Base-by-base conservation (phyloP, 2,113 vertebrate genomes). In the Lonchura striata region DNA sequence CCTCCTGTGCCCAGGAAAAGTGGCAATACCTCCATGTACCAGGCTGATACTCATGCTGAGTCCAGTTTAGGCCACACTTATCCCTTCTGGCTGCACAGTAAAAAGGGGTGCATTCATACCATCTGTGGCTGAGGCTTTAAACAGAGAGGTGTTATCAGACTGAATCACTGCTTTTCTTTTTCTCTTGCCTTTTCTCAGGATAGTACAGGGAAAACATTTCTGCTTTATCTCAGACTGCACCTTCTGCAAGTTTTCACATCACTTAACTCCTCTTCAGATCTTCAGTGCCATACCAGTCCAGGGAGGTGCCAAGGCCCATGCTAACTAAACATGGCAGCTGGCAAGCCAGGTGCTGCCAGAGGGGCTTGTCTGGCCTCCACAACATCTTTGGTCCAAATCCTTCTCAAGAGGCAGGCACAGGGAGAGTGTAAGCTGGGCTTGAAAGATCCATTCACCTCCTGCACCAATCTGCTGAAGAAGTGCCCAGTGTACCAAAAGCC, bases 11-110 rank as follows among this genome's bases (percentile, higher is more conserved):
- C n/a, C 2, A 4, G 46, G 18, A 85, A 64, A 84, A 90, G 68
- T 0, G 0, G 59, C 63, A 47, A 1, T 33, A 77, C 9, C 66
- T 86, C 68, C 56, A 56, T 0, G 0, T 31, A 87, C 7, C 42
- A 61, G 41, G 47, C 0, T 23, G 60, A 70, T 15, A 59, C 6
- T 84, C 27, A 22, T 10, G 15, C 1, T 6, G 7, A 77, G 47
- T 42, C 42, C 39, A 24, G 28, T 78, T 63, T 28, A 56, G 47
- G 75, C 27, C 54, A 83, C 20, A 5, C 33, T 49, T 21, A 75
- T 11, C 18, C 53, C 39, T 82, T 72, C 1, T 13, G 59, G 70
- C n/a, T 70, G 75, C 66, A 65, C 25, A 42, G 27, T 68, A 60
- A 11, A 60, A 44, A 35, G 23, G 6, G 17, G 27, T 18, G 35